Percentiles rank a stretch among this genome's conserved stretches.
Conservation (phyloP, 2,797 vertebrate species). For the Peromyscus aztecus region DNA sequence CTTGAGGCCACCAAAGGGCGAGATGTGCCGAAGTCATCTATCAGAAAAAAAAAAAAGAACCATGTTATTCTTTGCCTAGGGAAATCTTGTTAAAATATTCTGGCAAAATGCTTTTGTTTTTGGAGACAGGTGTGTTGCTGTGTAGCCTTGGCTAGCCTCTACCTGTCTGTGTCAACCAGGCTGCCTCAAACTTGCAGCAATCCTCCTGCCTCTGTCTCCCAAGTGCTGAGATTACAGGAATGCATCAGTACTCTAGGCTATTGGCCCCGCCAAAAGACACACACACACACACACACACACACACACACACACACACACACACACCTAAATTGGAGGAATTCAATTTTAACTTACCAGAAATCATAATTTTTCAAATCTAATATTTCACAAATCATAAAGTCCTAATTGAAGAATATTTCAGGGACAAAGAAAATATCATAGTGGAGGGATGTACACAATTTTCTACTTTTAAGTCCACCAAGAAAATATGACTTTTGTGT, state of each 20-base stretch:
- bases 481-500: neutral
- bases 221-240: neutral
- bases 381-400: constrained; percentile 21
- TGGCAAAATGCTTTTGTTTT: neutral
- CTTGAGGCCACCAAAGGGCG: neutral
- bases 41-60: neutral
- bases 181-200: neutral
- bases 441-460: neutral
- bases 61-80: neutral
- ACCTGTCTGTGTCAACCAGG: neutral
- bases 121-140: neutral
- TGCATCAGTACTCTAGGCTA: neutral
- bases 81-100: neutral
- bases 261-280: too few relatives aligned
- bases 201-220: neutral
- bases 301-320: neutral
- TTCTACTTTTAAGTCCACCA: constrained; percentile 40
- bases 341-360: neutral
- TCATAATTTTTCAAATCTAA: neutral
- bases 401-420: constrained; percentile 14
- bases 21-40: neutral
- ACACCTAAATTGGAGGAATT: neutral
- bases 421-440: constrained; percentile 16
- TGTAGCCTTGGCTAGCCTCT: neutral
- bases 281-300: neutral